Base-by-base conservation (phyloP, 2,797 vertebrate genomes). In the Cossypha niveicapilla region DNA sequence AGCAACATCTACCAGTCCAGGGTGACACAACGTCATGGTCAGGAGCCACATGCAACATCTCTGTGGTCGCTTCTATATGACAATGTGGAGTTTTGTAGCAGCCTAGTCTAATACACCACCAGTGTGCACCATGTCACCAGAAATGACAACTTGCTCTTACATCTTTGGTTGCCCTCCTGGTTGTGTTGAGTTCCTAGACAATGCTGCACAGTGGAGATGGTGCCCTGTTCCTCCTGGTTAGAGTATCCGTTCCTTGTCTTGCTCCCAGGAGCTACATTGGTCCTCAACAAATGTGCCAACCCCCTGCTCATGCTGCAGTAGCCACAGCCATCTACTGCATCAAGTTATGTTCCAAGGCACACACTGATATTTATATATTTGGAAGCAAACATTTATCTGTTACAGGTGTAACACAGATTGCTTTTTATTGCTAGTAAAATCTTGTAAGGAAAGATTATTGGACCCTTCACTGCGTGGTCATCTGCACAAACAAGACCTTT, bases 41-140 rank as follows among this genome's bases (percentile, higher is more conserved):
- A 21, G 32, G 44, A 88, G 41, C 32, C 3, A 1, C 0, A 0
- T 32, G 67, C 34, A 75, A 16, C 28, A 24, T 18, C 47, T 37
- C 16, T 35, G 25, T 44, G 23, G 44, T 82, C 4, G 0, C 23
- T 60, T 82, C 11, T 37, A 5, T 39, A 9, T 30, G 24, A 34
- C 47, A 44, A 2, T 12, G 15, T 58, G 54, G 25, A 41, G 32
- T 32, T 61, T 45, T 18, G 39, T 39, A 35, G 23, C 51, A 79
- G 60, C 42, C 16, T 53, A 24, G 25, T 44, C 42, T 87, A 47
- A 70, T 82, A 39, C 22, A 18, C 56, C 51, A 65, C 9, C 11
- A 2, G 8, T 9, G 8, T 30, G 6, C 44, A 27, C 63, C 10
- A 9, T 18, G 8, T 78, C 84, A 79, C 42, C 39, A 58, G 60